A percentile compares a stretch with the other conserved stretches of the same genome.
These are phyloP conservation scores for Geococcyx californianus DNA, from an alignment of 2,113 vertebrate species.

Conservation along the genomic window DNA sequence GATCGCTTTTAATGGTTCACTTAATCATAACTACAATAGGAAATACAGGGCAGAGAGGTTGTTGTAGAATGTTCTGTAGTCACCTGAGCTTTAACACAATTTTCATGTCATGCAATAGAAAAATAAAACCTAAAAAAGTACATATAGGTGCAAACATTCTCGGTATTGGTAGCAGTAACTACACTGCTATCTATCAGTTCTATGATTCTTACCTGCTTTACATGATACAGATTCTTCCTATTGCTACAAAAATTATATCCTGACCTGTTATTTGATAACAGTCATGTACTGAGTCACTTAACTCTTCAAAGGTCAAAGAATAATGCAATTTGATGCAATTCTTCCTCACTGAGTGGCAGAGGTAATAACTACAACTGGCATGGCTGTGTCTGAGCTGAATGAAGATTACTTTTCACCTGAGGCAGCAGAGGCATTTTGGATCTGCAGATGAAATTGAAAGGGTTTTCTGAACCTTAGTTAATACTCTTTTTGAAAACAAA, in stretches of 20 bases:
- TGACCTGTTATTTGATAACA: slow-evolving; percentile 7
- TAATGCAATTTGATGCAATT: slow-evolving; percentile 7
- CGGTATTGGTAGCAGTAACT: rapidly evolving
- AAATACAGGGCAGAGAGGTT: not conserved
- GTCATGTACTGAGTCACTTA: not conserved
- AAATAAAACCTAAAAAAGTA: not conserved
- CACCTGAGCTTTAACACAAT: not conserved
- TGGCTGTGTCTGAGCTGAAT: not conserved
- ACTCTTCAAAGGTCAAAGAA: slow-evolving; percentile 44
- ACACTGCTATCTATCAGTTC: not conserved
- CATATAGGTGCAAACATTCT: not conserved
- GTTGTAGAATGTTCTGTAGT: not conserved
- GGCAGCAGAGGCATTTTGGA: not conserved
- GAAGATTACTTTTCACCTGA: not conserved
- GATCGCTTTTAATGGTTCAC: slow-evolving; percentile 10
- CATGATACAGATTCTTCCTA: not conserved
- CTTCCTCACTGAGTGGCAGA: not conserved
- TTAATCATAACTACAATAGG: not conserved
- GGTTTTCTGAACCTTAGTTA: not conserved
- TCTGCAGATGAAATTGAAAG: not conserved
- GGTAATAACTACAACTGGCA: not conserved
- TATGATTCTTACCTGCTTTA: not conserved
- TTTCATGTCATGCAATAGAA: not conserved
- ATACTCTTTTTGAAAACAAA: not conserved
- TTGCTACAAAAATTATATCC: not conserved